These are phyloP conservation scores for Enteromius viviparus DNA, from an alignment of 2,797 vertebrate species.

Conservation along the genomic window DNA sequence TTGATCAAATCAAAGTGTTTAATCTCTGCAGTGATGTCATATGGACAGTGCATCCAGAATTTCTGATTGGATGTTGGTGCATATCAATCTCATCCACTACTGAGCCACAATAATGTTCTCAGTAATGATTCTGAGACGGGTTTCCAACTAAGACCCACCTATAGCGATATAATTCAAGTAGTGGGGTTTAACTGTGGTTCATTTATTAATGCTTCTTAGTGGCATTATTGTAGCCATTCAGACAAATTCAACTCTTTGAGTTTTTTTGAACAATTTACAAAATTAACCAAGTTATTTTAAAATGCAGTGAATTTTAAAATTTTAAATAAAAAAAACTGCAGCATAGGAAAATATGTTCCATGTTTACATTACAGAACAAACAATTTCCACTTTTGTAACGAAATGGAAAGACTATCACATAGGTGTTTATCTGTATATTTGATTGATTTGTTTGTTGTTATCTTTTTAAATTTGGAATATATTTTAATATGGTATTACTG, in stretches of 20 bases:
- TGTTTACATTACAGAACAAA: neutral
- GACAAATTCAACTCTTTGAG: neutral
- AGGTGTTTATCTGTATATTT: neutral
- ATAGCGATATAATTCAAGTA: neutral
- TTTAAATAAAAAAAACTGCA: neutral
- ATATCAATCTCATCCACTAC: constrained; percentile 43
- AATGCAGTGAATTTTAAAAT: neutral
- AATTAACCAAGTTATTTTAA: neutral
- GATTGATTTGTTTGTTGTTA: no score
- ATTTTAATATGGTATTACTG: neutral
- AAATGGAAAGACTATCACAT: neutral
- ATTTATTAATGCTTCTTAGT: neutral
- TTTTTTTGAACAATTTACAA: neutral
- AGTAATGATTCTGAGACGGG: neutral
- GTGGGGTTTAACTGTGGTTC: neutral
- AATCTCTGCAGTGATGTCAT: constrained; percentile 44
- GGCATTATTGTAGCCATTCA: neutral
- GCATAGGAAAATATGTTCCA: neutral
- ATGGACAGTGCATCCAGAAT: constrained; percentile 28
- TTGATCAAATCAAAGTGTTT: constrained; percentile 42
- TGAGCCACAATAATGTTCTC: constrained; percentile 26
- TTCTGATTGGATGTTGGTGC: constrained; percentile 21
- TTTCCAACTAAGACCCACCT: neutral
- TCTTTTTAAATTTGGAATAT: neutral
- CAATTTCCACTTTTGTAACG: neutral